Percentiles rank a stretch among this genome's conserved stretches.
phyloP scores from a whole-genome alignment of 2,113 vertebrate genomes.

The Thamnophis sirtalis region DNA sequence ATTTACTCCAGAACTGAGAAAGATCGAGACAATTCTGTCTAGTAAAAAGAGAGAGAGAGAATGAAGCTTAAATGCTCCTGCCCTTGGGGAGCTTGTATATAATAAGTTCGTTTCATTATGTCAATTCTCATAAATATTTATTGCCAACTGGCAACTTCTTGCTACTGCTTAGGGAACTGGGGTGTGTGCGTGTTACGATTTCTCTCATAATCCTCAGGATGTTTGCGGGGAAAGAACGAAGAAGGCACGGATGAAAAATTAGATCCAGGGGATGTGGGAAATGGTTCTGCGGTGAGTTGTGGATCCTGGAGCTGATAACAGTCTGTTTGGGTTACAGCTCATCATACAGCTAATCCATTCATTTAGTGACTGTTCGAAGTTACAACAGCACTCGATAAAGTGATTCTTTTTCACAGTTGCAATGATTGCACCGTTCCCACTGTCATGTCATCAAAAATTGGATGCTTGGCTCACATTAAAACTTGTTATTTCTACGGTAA shows the following conservation, averaged over 20 bases:
- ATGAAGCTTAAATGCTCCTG: conserved; percentile 45
- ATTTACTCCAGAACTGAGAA: conserved; percentile 62
- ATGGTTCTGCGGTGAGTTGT: neutral
- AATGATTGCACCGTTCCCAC: neutral
- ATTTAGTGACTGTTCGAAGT: neutral
- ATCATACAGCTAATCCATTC: neutral
- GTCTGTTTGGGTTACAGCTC: neutral
- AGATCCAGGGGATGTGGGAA: neutral
- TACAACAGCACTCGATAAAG: neutral
- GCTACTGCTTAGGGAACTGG: conserved; percentile 56
- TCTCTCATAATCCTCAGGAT: neutral
- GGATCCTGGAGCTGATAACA: neutral
- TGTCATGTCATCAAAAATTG: neutral
- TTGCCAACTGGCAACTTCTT: conserved; percentile 38
- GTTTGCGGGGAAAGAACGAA: conserved; percentile 35
- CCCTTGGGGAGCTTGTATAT: conserved; percentile 54
- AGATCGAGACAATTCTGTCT: conserved; percentile 56
- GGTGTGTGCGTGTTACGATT: neutral
- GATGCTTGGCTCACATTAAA: no score
- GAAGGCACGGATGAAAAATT: neutral
- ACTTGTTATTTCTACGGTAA: neutral
- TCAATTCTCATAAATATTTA: conserved; percentile 67
- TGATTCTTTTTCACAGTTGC: neutral
- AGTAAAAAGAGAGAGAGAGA: conserved; percentile 35
- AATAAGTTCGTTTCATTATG: conserved; percentile 60